Percentiles rank a stretch among this genome's conserved stretches.
phyloP scores from a whole-genome alignment of 2,888 invertebrate genomes.

The Gandaritis pyraliata region DNA sequence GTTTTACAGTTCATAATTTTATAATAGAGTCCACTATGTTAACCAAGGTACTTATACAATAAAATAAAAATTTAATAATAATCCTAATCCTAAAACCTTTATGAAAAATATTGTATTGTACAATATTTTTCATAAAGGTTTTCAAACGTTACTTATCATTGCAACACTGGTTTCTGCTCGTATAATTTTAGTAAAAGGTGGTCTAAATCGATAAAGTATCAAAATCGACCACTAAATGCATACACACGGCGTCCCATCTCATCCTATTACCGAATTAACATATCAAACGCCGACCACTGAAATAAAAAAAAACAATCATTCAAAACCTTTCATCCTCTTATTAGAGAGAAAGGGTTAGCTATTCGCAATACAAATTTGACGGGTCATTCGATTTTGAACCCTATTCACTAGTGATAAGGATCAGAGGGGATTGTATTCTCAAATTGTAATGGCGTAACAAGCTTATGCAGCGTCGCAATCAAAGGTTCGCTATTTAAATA shows the following conservation, averaged over 20 bases:
- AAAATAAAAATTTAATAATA: no score
- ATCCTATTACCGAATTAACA: constrained; percentile 80
- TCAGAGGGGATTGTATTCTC: constrained; percentile 33
- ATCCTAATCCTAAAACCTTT: no score
- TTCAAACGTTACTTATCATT: neutral
- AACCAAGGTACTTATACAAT: no score
- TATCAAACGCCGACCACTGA: constrained; percentile 74
- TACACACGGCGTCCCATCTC: constrained; percentile 67
- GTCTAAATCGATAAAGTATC: constrained; percentile 32
- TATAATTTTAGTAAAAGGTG: neutral
- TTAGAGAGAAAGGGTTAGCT: constrained; percentile 70
- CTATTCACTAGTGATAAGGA: constrained; percentile 43
- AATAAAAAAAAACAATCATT: constrained; percentile 70
- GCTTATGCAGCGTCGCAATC: constrained; percentile 73
- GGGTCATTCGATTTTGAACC: constrained; percentile 48
- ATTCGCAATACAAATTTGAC: constrained; percentile 44
- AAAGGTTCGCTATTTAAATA: constrained; percentile 78
- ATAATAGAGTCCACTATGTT: no score
- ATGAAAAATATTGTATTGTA: no score
- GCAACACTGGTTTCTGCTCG: neutral
- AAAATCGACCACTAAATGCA: constrained; percentile 69
- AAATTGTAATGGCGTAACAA: constrained; percentile 59
- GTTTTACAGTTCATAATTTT: no score
- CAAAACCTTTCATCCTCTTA: constrained; percentile 80
- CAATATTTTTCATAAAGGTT: no score